phyloP scores from a whole-genome alignment of 2,113 vertebrate genomes.

The Pyxicephalus adspersus region DNA sequence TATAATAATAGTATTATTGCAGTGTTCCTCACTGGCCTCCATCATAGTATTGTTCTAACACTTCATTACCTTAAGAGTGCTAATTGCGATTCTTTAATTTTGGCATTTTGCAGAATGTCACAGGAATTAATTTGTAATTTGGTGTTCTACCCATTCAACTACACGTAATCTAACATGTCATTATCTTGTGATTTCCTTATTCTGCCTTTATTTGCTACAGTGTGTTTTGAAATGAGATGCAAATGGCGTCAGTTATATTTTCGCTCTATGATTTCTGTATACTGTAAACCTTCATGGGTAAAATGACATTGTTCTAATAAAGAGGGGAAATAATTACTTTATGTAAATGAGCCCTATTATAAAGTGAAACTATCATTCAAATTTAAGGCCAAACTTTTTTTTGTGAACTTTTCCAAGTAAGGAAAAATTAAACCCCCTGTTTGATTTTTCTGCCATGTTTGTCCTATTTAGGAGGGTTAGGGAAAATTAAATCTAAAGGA shows the following conservation, averaged over 20 bases:
- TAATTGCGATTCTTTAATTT: constrained; percentile 13
- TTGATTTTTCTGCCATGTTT: too few species aligned
- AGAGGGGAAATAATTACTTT: too few species aligned
- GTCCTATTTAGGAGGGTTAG: too few species aligned
- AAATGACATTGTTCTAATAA: too few species aligned
- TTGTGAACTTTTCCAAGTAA: too few species aligned
- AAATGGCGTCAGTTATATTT: background rate
- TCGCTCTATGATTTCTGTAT: background rate
- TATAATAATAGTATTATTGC: constrained; percentile 33
- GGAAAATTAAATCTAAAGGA: too few species aligned
- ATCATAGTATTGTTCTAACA: constrained; percentile 32
- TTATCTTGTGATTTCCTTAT: background rate
- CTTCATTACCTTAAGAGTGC: constrained; percentile 40
- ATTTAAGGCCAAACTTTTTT: too few species aligned
- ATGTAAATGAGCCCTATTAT: too few species aligned
- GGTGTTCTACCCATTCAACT: background rate
- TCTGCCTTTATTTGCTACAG: background rate
- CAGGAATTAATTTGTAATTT: constrained; percentile 24
- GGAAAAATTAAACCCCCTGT: too few species aligned
- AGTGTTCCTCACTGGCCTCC: background rate
- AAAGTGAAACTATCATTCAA: too few species aligned
- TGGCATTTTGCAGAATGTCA: constrained; percentile 5
- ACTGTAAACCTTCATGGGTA: background rate
- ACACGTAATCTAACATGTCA: constrained; percentile 2
- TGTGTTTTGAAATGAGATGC: background rate